A percentile compares a stretch with the other conserved stretches of the same genome.
Conservation (phyloP, 2,888 invertebrate genomes). For the Belgica antarctica region DNA sequence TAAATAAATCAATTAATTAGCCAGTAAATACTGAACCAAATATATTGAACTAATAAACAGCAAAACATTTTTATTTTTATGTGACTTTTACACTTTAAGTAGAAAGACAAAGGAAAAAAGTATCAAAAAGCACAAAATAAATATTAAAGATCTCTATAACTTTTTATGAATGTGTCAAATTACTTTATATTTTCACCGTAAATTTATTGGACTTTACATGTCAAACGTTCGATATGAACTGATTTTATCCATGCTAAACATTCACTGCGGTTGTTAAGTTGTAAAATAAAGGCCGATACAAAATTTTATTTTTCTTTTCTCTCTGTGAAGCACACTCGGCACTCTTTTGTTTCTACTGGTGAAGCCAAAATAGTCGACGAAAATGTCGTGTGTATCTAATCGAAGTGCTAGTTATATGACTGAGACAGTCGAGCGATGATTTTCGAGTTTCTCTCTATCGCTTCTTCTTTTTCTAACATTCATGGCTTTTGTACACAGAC, state of each 20-base stretch:
- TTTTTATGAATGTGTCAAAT: conserved; percentile 43
- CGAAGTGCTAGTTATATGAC: conserved; percentile 9
- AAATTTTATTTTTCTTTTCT: conserved; percentile 20
- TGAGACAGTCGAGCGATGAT: background rate
- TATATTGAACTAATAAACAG: conserved; percentile 7
- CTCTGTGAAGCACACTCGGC: conserved; percentile 18
- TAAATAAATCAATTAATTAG: background rate
- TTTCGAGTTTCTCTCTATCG: background rate
- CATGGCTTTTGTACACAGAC: background rate
- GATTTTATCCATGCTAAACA: conserved; percentile 30
- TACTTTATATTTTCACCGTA: conserved; percentile 33
- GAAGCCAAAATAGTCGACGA: background rate
- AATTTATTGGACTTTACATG: conserved; percentile 32
- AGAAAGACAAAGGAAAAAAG: background rate
- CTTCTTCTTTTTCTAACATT: conserved; percentile 28
- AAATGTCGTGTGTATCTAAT: conserved; percentile 38
- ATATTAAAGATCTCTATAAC: conserved; percentile 28
- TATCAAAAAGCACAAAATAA: background rate
- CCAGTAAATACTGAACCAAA: background rate
- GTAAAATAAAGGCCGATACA: conserved; percentile 30
- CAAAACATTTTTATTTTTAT: conserved; percentile 8
- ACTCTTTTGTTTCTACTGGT: conserved; percentile 34
- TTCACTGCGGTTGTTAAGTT: conserved; percentile 32
- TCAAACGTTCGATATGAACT: conserved; percentile 39
- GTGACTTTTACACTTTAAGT: conserved; percentile 11